Percentiles rank a stretch among this genome's conserved stretches.
Conservation (phyloP, 2,888 invertebrate genomes). For the Ochropleura plecta region DNA sequence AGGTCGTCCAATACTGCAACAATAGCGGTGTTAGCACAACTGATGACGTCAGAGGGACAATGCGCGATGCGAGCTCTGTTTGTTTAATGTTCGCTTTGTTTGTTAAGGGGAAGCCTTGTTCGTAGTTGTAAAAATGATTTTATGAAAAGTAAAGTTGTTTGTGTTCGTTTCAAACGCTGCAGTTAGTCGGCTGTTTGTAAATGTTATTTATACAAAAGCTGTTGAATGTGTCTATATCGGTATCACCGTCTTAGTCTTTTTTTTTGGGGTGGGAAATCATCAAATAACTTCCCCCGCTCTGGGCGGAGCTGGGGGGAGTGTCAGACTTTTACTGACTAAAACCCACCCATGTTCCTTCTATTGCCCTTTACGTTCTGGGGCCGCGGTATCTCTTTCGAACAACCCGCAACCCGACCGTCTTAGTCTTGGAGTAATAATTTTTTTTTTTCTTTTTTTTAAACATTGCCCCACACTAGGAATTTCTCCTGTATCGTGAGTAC, state of each 20-base stretch:
- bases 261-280: too few relatives aligned
- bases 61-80: slow-evolving; percentile 64
- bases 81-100: slow-evolving; percentile 65
- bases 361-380: too few relatives aligned
- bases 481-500: too few relatives aligned
- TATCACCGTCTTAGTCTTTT: background rate
- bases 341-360: too few relatives aligned
- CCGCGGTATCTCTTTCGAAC: too few relatives aligned
- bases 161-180: background rate
- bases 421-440: too few relatives aligned
- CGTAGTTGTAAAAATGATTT: background rate
- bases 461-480: too few relatives aligned
- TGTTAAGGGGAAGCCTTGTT: slow-evolving; percentile 52
- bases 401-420: too few relatives aligned
- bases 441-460: too few relatives aligned
- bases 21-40: slow-evolving; percentile 70
- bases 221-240: background rate
- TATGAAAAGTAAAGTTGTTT: background rate
- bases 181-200: background rate
- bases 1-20: slow-evolving; percentile 60
- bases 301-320: too few relatives aligned
- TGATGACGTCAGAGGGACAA: slow-evolving; percentile 70
- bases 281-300: too few relatives aligned
- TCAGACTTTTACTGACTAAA: too few relatives aligned
- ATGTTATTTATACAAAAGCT: background rate